These are phyloP conservation scores for Stichopus chloronotus DNA, from an alignment of 35 echinoderm and acorn worm species.

Conservation along the genomic window DNA sequence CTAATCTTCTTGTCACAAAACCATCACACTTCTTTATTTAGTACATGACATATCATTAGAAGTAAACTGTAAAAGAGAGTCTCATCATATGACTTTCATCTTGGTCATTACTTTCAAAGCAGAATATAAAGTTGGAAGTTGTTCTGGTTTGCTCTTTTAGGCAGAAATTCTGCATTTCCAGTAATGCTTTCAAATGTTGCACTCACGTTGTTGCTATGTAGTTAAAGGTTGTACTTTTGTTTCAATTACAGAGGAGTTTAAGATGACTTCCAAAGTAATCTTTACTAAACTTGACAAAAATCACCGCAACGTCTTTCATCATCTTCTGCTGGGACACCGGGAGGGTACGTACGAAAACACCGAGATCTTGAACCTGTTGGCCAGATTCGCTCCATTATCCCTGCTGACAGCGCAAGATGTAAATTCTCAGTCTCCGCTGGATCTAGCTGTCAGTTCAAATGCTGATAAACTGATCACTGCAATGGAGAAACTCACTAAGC, in stretches of 20 bases:
- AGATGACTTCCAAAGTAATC: slow-evolving; percentile 66
- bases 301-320: slow-evolving; percentile 75
- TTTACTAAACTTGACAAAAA: slow-evolving; percentile 63
- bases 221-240: background rate
- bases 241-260: slow-evolving; percentile 40
- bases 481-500: slow-evolving; percentile 71
- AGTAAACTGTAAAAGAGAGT: background rate
- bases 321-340: slow-evolving; percentile 58
- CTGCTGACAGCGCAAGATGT: slow-evolving; percentile 60
- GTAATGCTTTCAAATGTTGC: no score
- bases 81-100: background rate
- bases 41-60: no score
- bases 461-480: slow-evolving; percentile 70
- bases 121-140: background rate
- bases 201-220: no score
- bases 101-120: background rate
- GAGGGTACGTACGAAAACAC: slow-evolving; percentile 88
- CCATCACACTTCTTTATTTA: no score
- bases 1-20: no score
- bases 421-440: slow-evolving; percentile 82
- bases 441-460: slow-evolving; percentile 63
- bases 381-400: slow-evolving; percentile 44
- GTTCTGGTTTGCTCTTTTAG: background rate
- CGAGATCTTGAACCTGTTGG: slow-evolving; percentile 69
- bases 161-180: background rate